Evolutionary conservation across 2,888 invertebrate genomes (phyloP), one percentile per base, ranked within the genome.

Genomic region (Limnephilus lunatus): DNA sequence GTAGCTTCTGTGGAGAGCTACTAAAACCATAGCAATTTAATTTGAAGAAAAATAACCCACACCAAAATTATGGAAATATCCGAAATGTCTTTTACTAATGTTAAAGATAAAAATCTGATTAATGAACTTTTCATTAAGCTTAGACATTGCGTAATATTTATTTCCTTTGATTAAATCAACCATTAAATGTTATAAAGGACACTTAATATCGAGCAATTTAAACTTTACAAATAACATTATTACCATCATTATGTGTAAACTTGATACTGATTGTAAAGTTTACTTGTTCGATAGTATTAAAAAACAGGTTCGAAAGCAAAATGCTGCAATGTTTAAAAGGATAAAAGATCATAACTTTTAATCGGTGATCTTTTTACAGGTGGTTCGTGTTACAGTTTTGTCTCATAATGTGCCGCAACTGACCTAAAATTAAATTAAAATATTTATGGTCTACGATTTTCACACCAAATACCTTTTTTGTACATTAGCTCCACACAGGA

Each of bases 261-360:
- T 80, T n/a, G 81, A 68, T 32, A 15, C 53, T 25, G 32, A 35
- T 12, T 35, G n/a, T 19, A 89, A 80, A 81, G 88, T 35, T 81
- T 80, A 89, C n/a, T 89, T 31, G 80, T 80, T 80, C 39, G 25
- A 53, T 68, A 81, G 81, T 35, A 80, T 35, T 25, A 88, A n/a
- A 35, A n/a, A 86, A 86, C 86, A 0, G 48, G 86, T 85, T 85
- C 25, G 14, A 82, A 82, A 15, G 14, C 32, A 14, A 82, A 25
- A 48, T 86, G 86, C 39, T 12, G 19, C 68, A 68, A 68, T 68
- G 25, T 68, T 68, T 68, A 9, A 68, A 68, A 68, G 68, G 68
- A 68, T 68, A n/a, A 68, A 68, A 68, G 68, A 68, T 68, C 68
- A 68, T 7, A 68, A 68, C 25, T 25, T 68, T 68, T 68, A 68